A percentile compares a stretch with the other conserved stretches of the same genome.
Conservation (phyloP, 2,113 vertebrate species). For the Ochotona curzoniae region DNA sequence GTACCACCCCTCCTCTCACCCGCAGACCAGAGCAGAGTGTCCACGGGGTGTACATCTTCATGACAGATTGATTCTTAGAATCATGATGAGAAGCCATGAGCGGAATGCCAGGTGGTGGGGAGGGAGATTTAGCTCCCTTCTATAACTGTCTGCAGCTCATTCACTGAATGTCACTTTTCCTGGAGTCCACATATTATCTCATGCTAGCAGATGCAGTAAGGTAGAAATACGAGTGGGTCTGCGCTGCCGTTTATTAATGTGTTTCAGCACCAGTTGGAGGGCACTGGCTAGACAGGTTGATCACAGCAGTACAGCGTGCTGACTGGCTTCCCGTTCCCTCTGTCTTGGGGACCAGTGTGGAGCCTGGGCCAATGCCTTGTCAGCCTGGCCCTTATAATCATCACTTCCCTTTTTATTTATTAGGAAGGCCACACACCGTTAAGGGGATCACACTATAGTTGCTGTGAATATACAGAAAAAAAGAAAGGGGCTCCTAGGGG, state of each 20-base stretch:
- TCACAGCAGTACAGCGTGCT: slow-evolving; percentile 65
- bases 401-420: slow-evolving; percentile 10
- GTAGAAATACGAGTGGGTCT: slow-evolving; percentile 79
- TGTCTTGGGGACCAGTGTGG: slow-evolving; percentile 49
- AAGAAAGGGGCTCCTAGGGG: slow-evolving; percentile 4
- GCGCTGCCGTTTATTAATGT: slow-evolving; percentile 81
- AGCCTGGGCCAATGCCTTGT: neutral
- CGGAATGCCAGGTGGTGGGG: slow-evolving; percentile 19
- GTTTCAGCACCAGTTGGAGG: slow-evolving; percentile 74
- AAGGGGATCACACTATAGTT: neutral
- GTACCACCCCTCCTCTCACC: neutral
- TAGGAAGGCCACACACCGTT: slow-evolving; percentile 26
- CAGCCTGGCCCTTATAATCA: neutral
- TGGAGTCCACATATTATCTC: slow-evolving; percentile 81
- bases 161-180: slow-evolving; percentile 76
- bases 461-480: neutral
- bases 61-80: neutral
- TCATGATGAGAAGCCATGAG: neutral
- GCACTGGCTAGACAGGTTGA: slow-evolving; percentile 78
- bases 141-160: slow-evolving; percentile 66
- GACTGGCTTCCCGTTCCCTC: slow-evolving; percentile 64
- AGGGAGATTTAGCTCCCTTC: slow-evolving; percentile 61
- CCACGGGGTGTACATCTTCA: neutral
- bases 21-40: neutral
- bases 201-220: slow-evolving; percentile 76